Percentiles rank a stretch among this genome's conserved stretches.
phyloP scores from a whole-genome alignment of 2,797 vertebrate genomes.

The Pantherophis vulpinus region DNA sequence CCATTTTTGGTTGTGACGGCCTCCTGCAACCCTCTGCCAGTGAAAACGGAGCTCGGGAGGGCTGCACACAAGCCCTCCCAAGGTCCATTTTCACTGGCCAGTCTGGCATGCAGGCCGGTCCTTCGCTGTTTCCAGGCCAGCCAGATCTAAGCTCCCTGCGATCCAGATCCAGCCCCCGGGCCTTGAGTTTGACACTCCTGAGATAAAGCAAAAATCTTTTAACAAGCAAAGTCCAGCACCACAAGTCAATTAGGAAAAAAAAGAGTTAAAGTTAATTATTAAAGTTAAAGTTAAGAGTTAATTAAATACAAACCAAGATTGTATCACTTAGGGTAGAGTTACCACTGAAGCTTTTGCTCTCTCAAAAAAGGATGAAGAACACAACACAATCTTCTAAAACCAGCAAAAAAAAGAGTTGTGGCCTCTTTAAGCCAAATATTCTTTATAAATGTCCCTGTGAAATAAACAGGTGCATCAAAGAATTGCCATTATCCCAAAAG shows the following conservation, averaged over 20 bases:
- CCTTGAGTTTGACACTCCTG: too few relatives aligned
- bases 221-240: background rate
- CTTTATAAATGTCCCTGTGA: background rate
- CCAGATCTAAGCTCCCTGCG: too few relatives aligned
- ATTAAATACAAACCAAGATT: background rate
- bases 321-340: background rate
- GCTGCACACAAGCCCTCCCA: too few relatives aligned
- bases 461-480: background rate
- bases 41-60: too few relatives aligned
- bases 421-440: background rate
- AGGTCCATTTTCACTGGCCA: too few relatives aligned
- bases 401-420: background rate
- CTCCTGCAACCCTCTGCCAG: too few relatives aligned
- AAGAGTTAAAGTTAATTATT: background rate
- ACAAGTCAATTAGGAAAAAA: background rate
- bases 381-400: background rate
- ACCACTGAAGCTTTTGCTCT: background rate
- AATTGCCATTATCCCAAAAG: background rate
- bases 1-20: too few relatives aligned
- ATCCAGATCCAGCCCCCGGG: too few relatives aligned
- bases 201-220: background rate
- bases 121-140: too few relatives aligned
- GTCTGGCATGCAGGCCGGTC: too few relatives aligned
- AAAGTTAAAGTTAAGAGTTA: too few relatives aligned
- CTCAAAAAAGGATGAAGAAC: background rate